phyloP scores from a whole-genome alignment of 2,113 vertebrate genomes.

The Pongo pygmaeus region DNA sequence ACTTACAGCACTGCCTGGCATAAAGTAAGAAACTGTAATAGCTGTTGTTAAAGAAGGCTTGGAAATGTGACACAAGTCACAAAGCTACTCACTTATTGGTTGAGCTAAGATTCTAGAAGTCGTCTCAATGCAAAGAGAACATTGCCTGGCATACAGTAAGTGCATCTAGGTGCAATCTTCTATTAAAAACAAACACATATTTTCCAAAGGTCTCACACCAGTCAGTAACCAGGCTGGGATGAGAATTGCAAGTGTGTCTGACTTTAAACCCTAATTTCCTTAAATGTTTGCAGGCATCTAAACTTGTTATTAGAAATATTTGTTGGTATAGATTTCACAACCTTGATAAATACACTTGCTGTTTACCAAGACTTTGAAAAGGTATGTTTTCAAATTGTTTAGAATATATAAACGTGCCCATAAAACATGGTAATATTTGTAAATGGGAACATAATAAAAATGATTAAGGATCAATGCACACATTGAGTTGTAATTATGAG shows the following conservation, averaged over 20 bases:
- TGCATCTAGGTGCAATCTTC: background rate
- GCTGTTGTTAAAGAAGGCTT: background rate
- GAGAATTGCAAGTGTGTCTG: background rate
- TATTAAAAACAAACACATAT: background rate
- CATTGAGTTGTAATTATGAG: background rate
- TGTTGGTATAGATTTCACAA: background rate
- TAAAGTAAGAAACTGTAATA: background rate
- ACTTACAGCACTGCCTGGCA: background rate
- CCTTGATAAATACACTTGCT: background rate
- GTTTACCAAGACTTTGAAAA: background rate
- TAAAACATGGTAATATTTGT: background rate
- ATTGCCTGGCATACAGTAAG: background rate
- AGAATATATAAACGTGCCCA: background rate
- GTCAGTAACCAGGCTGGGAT: background rate
- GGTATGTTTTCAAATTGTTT: background rate
- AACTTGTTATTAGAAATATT: background rate
- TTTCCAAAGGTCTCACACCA: background rate
- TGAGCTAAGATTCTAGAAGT: background rate
- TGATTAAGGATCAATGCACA: background rate
- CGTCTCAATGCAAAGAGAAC: background rate
- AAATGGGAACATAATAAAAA: conserved; percentile 23
- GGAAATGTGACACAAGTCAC: background rate
- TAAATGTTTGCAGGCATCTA: background rate
- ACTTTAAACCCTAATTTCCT: background rate
- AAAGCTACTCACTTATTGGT: background rate